phyloP scores from a whole-genome alignment of 2,888 invertebrate genomes.

The Oscheius onirici region DNA sequence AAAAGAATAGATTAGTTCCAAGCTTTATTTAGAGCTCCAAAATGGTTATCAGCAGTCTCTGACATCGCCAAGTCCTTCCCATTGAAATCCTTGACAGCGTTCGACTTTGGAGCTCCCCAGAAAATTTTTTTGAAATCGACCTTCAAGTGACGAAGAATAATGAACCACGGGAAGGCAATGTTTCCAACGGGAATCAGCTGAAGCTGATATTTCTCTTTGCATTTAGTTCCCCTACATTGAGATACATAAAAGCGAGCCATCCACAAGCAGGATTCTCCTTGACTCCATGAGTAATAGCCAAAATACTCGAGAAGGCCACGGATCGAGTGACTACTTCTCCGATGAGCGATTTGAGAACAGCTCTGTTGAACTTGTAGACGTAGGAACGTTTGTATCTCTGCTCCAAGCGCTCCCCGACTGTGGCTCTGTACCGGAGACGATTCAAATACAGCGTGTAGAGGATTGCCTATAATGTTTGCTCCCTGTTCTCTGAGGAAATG shows the following conservation, averaged over 20 bases:
- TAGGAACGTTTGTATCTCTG: background rate
- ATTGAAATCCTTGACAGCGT: background rate
- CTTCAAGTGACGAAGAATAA: background rate
- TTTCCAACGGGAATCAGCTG: conserved; percentile 5
- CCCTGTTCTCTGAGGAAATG: background rate
- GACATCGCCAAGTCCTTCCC: background rate
- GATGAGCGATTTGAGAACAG: background rate
- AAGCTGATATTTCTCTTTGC: background rate
- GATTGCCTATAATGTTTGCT: background rate
- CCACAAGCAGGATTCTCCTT: background rate
- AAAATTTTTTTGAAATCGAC: no score
- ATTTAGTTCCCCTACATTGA: background rate
- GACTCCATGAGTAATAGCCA: background rate
- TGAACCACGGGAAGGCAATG: conserved; percentile 9
- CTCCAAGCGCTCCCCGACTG: background rate
- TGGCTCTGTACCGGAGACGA: background rate
- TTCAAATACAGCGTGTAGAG: background rate
- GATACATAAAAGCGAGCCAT: conserved; percentile 3
- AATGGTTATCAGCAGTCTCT: background rate
- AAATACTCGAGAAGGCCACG: background rate
- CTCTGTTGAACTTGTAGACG: conserved; percentile 7
- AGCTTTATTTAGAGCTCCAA: background rate
- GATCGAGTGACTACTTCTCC: background rate
- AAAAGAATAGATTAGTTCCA: background rate
- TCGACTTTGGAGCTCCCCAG: background rate